Evolutionary conservation across 2,888 invertebrate genomes (phyloP), one percentile per base, ranked within the genome.

Genomic region (Lasioglossum pauxillum): DNA sequence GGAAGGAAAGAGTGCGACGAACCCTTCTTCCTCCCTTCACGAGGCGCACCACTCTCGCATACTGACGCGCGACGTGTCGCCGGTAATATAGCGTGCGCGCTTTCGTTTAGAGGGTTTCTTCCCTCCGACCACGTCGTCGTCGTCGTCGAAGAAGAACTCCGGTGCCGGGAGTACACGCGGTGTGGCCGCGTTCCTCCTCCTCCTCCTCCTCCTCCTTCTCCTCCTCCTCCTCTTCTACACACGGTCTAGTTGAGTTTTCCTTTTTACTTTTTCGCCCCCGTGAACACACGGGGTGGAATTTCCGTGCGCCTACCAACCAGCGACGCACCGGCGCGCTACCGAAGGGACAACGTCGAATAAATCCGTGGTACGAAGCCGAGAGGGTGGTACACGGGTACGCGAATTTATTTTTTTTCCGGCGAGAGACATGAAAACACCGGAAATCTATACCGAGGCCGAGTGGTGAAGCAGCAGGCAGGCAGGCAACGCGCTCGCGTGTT

Each of bases 41-140:
- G 64, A 75, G 49, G 60, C 64, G 71, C 81, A 80, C 77, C 60
- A 84, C 81, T 75, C 78, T 79, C 73, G 78, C 85, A 77, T 80
- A 74, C 76, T 77, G 83, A 78, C 57, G 78, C 75, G 82, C 85
- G 85, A 83, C 86, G 90, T 89, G 87, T 87, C 90, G 83, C 80
- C 90, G 89, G 78, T 90, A 90, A 90, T 90, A 90, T 82, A 84
- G 80, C 84, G 85, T 86, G 86, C 86, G 88, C 89, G 88, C 86
- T 90, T 90, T 87, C 90, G 90, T 91, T 91, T 91, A 85, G 86
- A 91, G 91, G 90, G 90, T 89, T 91, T 91, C 90, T 86, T 91
- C 89, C 87, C 91, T 87, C 86, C 84, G 82, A 84, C 86, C 82
- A 74, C 76, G 82, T 57, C 82, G 83, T 82, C 78, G 83, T 49